Evolutionary conservation across 2,888 invertebrate genomes (phyloP), one percentile per base, ranked within the genome.

Genomic region (Thumatha senex): DNA sequence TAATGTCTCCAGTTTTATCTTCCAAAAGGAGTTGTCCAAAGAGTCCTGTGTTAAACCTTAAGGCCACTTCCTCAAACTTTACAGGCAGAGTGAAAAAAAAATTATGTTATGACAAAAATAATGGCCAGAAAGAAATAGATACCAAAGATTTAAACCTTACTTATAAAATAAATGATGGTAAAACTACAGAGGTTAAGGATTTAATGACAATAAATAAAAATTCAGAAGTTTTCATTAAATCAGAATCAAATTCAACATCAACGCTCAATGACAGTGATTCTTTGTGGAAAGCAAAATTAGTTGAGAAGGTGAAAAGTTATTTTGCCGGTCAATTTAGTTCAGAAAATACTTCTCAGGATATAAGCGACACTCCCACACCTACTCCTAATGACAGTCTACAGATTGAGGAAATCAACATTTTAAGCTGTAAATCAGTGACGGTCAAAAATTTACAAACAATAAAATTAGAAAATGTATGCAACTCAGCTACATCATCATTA

Each of bases 281-380:
- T 12, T 52, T 45, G 18, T 11, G 42, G 10, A 46, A 56, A 42
- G 31, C 50, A 11, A 72, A 79, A 33, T 56, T 85, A 41, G 67
- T 68, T 1, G 76, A 74, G n/a, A 82, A 72, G 56, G 78, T 84
- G 0, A 84, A 79, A 67, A 71, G 73, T 35, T 90, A 76, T 61
- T 89, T 90, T 46, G 77, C 86, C 12, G 83, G 68, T 45, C 67
- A 86, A 53, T 88, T 89, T 18, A 82, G 80, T 42, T 83, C 87
- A 0, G 79, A 81, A 40, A 78, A 59, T 34, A 57, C 70, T 35
- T 84, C 88, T 0, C 82, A 83, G 51, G 67, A 78, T 29, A 89
- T 90, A 45, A 84, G 78, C 57, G 84, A 86, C 1, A 72, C 72
- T 10, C 63, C 69, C 5, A 80, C 87, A 13, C 82, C 82, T 5